Conservation (phyloP, 2,888 invertebrate genomes). For the Microplitis manilae region DNA sequence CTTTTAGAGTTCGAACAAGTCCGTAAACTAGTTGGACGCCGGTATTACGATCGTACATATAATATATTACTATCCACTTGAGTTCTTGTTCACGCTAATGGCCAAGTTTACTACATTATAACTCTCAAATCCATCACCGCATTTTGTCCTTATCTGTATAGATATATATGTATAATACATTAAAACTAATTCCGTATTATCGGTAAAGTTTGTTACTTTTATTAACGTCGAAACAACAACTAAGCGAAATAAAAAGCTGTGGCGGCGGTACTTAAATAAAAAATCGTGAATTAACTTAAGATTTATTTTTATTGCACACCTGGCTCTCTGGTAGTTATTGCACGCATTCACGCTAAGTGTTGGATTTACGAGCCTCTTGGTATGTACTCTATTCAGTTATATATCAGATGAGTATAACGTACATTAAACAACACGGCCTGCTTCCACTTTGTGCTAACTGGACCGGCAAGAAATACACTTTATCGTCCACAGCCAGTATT, state of each 20-base stretch:
- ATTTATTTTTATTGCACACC: neutral
- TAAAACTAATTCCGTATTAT: neutral
- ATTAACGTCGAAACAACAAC: neutral
- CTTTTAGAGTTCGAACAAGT: conserved; percentile 26
- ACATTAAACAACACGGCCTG: conserved; percentile 5
- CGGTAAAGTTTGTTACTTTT: neutral
- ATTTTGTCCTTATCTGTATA: neutral
- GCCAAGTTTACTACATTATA: conserved; percentile 34
- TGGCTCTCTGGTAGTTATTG: neutral
- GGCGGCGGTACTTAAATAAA: neutral
- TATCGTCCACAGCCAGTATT: conserved; percentile 31
- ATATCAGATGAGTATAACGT: conserved; percentile 1
- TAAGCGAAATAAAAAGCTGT: neutral
- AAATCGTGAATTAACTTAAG: neutral
- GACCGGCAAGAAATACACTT: conserved; percentile 35
- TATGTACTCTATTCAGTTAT: neutral
- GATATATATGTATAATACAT: conserved; percentile 6
- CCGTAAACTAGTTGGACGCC: conserved; percentile 29
- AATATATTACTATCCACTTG: conserved; percentile 21
- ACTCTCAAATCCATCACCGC: conserved; percentile 26
- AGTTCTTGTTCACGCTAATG: conserved; percentile 32
- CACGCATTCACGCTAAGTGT: conserved; percentile 14
- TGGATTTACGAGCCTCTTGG: conserved; percentile 18
- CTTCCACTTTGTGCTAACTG: conserved; percentile 28
- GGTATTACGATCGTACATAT: conserved; percentile 17